Evolutionary conservation across 1,140 invertebrate species (phyloP).

Genomic region (Saccostrea cuccullata): DNA sequence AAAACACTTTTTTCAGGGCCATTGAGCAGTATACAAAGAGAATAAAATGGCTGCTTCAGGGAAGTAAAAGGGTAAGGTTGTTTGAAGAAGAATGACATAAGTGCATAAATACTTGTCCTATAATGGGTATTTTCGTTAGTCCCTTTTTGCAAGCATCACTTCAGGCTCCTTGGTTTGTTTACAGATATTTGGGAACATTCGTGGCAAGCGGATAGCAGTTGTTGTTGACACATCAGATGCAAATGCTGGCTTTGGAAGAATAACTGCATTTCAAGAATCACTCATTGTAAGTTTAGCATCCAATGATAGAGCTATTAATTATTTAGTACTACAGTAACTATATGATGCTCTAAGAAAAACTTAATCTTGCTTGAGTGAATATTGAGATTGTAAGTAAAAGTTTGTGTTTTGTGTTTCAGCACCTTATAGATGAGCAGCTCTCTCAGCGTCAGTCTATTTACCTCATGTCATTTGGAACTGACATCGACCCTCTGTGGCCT

Average conservation of each 20-base stretch:
- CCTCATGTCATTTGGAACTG: constrained; percentile 75
- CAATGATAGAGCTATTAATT: neutral
- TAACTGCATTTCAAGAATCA: constrained; percentile 74
- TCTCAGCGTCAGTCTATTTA: constrained; percentile 73
- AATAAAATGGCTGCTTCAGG: constrained; percentile 78
- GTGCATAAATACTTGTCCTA: no score
- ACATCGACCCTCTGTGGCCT: constrained; percentile 74
- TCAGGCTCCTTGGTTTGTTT: neutral
- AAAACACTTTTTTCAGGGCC: constrained; percentile 65
- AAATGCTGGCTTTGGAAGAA: constrained; percentile 76
- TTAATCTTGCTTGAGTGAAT: neutral
- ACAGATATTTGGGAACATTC: constrained; percentile 77
- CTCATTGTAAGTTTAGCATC: constrained; percentile 71
- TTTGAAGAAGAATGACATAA: neutral
- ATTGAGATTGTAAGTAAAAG: neutral
- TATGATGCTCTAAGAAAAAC: neutral
- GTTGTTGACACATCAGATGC: constrained; percentile 77
- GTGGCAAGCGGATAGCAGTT: constrained; percentile 73
- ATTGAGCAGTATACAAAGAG: constrained; percentile 77
- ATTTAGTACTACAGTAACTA: neutral
- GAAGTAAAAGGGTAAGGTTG: constrained; percentile 75
- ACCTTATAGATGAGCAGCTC: constrained; percentile 78
- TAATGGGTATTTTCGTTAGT: neutral
- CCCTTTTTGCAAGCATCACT: neutral
- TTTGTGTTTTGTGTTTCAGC: constrained; percentile 65